Evolutionary conservation across 1,140 invertebrate genomes (phyloP).

Genomic region (Eciton burchellii): DNA sequence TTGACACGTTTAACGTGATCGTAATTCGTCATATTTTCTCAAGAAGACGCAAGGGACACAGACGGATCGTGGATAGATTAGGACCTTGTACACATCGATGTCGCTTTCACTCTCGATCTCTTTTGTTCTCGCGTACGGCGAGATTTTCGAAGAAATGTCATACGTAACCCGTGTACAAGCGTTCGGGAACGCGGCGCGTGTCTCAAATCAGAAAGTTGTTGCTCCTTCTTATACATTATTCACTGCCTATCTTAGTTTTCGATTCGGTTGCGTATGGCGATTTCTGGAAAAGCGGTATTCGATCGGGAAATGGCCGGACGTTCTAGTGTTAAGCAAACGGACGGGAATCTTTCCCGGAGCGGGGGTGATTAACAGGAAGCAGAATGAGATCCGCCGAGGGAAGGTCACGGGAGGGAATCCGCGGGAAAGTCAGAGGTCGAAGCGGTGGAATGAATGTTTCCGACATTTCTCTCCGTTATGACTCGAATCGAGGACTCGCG

Average conservation of each 20-base stretch:
- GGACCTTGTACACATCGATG: background rate
- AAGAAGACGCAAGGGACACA: background rate
- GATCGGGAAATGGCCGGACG: constrained; percentile 32
- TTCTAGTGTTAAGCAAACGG: constrained; percentile 40
- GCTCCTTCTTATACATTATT: constrained; percentile 34
- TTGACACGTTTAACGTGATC: background rate
- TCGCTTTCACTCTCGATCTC: background rate
- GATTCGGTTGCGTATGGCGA: constrained; percentile 11
- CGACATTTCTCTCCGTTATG: constrained; percentile 7
- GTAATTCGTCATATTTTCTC: background rate
- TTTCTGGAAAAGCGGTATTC: constrained; percentile 12
- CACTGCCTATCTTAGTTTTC: constrained; percentile 20
- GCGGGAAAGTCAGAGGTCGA: background rate
- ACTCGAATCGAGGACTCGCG: constrained; percentile 41
- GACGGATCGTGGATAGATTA: background rate
- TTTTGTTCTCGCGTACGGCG: background rate
- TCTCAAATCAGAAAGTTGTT: constrained; percentile 22
- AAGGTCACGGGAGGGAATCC: too few relatives aligned
- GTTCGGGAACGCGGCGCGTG: background rate
- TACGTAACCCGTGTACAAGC: background rate
- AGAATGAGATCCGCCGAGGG: background rate
- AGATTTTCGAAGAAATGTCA: constrained; percentile 16
- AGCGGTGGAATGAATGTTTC: background rate
- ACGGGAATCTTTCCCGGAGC: constrained; percentile 1
- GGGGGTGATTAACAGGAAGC: constrained; percentile 22